These are phyloP conservation scores for Dermatemys mawii DNA, from an alignment of 2,113 vertebrate species.

Conservation along the genomic window DNA sequence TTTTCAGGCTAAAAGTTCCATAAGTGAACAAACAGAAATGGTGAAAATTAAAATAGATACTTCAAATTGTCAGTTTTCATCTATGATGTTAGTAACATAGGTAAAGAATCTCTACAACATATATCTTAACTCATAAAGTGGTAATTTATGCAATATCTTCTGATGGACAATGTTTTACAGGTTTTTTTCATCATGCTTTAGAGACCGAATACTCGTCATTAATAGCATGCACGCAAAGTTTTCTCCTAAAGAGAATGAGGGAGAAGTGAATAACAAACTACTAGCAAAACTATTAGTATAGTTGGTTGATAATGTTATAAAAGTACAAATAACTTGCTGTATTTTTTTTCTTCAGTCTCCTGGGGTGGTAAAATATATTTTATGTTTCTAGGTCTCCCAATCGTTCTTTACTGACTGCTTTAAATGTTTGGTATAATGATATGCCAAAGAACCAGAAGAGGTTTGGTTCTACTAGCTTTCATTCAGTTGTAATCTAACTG, in stretches of 20 bases:
- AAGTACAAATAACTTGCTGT: not conserved
- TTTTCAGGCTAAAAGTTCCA: not conserved
- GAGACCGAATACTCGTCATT: not conserved
- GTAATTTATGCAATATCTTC: not conserved
- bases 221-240: not conserved
- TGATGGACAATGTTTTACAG: not conserved
- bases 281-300: not conserved
- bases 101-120: not conserved
- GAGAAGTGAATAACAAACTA: not conserved
- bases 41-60: not conserved
- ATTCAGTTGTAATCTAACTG: too few species aligned
- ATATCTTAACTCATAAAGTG: not conserved
- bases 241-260: not conserved
- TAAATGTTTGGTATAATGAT: not conserved
- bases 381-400: not conserved
- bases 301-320: not conserved
- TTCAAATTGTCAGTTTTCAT: not conserved
- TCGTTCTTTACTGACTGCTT: not conserved
- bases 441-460: not conserved
- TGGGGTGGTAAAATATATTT: not conserved
- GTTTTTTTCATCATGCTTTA: not conserved
- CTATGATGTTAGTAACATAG: not conserved
- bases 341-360: not conserved
- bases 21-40: not conserved
- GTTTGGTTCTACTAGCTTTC: not conserved